These are phyloP conservation scores for Aphyosemion australe DNA, from an alignment of 2,113 vertebrate genomes.

Conservation along the genomic window DNA sequence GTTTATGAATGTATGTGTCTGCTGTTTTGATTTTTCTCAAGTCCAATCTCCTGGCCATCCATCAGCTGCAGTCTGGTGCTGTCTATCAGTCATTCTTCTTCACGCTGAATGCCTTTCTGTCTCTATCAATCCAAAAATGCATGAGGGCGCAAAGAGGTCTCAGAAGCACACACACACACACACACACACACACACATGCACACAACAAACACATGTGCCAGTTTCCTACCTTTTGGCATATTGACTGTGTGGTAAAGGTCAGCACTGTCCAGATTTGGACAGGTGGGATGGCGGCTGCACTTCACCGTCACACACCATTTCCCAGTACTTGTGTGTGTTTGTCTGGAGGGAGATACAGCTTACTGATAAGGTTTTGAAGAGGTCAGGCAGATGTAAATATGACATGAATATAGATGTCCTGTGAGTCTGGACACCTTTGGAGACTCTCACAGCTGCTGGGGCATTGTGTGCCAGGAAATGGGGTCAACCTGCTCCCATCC, in stretches of 20 bases:
- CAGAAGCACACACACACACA: slow-evolving; percentile 14
- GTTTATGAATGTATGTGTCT: neutral
- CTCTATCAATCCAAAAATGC: slow-evolving; percentile 5
- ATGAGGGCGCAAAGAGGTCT: neutral
- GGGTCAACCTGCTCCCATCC: slow-evolving; percentile 16
- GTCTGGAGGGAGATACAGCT: slow-evolving; percentile 30
- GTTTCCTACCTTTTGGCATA: slow-evolving; percentile 53
- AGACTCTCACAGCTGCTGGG: slow-evolving; percentile 28
- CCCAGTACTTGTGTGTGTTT: slow-evolving; percentile 34
- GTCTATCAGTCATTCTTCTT: slow-evolving; percentile 14
- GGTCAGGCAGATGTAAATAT: slow-evolving; percentile 59
- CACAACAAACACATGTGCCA: slow-evolving; percentile 33
- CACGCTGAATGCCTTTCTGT: slow-evolving; percentile 10
- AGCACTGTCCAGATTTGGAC: slow-evolving; percentile 50
- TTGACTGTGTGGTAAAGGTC: slow-evolving; percentile 69
- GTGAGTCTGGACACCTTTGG: slow-evolving; percentile 25
- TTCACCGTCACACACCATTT: slow-evolving; percentile 19
- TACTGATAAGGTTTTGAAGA: slow-evolving; percentile 56
- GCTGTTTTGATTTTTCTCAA: slow-evolving; percentile 5
- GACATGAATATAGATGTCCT: slow-evolving; percentile 60
- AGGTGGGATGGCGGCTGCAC: slow-evolving; percentile 36
- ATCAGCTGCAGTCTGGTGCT: slow-evolving; percentile 11
- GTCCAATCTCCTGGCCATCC: slow-evolving; percentile 4
- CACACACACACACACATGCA: slow-evolving; percentile 14
- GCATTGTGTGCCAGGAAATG: slow-evolving; percentile 24